Conservation (phyloP, 2,113 vertebrate genomes). For the Cairina moschata region DNA sequence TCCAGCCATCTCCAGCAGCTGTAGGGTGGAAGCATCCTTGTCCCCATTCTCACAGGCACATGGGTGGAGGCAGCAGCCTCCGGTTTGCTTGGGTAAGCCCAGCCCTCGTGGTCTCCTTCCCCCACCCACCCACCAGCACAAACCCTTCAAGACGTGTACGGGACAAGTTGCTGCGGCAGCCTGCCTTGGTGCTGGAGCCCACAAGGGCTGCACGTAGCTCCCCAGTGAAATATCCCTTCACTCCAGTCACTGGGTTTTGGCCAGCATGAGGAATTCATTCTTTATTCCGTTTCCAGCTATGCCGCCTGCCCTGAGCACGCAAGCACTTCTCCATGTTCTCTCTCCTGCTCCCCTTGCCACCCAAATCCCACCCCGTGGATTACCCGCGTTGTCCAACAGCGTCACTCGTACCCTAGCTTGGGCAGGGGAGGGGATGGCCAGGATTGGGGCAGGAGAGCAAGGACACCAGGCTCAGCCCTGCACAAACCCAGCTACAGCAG, state of each 20-base stretch:
- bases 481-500: rapidly evolving
- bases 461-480: rapidly evolving
- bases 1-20: neutral
- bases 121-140: neutral
- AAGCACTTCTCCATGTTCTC: neutral
- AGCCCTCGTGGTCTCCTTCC: neutral
- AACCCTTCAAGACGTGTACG: neutral
- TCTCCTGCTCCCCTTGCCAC: neutral
- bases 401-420: rapidly evolving
- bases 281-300: neutral
- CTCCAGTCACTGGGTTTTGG: neutral
- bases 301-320: neutral
- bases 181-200: rapidly evolving
- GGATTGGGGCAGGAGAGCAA: neutral
- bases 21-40: neutral
- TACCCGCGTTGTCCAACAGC: rapidly evolving
- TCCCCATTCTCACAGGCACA: neutral
- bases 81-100: neutral
- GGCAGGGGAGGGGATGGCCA: neutral
- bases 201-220: neutral
- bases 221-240: neutral
- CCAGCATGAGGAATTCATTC: neutral
- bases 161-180: neutral
- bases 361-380: neutral
- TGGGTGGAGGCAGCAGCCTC: rapidly evolving